Evolutionary conservation across 23 tunicate species (phyloP), one percentile per base, ranked within the genome.

Genomic region (Corella eumyota): DNA sequence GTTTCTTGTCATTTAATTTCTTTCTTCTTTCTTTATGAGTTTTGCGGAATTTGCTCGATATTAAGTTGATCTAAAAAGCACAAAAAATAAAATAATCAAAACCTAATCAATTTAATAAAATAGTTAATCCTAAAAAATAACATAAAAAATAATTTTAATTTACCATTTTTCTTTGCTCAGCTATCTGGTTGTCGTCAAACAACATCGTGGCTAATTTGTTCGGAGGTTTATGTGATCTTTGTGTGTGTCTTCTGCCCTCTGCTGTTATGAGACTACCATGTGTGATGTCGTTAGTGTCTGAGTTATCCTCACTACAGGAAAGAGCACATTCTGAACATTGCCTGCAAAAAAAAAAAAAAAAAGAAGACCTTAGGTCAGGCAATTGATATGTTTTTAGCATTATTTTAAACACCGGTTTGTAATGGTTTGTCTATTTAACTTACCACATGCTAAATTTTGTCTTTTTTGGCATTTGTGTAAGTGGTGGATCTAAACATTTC

Each of bases 311-410:
- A 21, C 56, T 71, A 75, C 83, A 75, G 23, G 77, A 45, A 21
- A 67, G 53, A 32, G 73, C 83, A 49, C 94, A 84, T 61, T 75
- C 71, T 9, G 83, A 75, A 32, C 94, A 84, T 64, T 84, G 94
- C 94, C 94, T 84, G 68, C 11, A 69, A 26, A 35, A 24, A 6
- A 29, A 15, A 20, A 34, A 34, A 25, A n/a, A n/a, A n/a, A n/a
- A n/a, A n/a, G n/a, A n/a, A n/a, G n/a, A n/a, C n/a, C n/a, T n/a
- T n/a, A n/a, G n/a, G n/a, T n/a, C n/a, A n/a, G n/a, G n/a, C n/a
- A n/a, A n/a, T n/a, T n/a, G n/a, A n/a, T n/a, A n/a, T n/a, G n/a
- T n/a, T n/a, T n/a, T n/a, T n/a, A n/a, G n/a, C n/a, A n/a, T n/a
- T n/a, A n/a, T n/a, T n/a, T n/a, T n/a, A n/a, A n/a, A n/a, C n/a